A percentile compares a stretch with the other conserved stretches of the same genome.
phyloP scores from a whole-genome alignment of 2,888 invertebrate genomes.

The Pseudoips prasinana region DNA sequence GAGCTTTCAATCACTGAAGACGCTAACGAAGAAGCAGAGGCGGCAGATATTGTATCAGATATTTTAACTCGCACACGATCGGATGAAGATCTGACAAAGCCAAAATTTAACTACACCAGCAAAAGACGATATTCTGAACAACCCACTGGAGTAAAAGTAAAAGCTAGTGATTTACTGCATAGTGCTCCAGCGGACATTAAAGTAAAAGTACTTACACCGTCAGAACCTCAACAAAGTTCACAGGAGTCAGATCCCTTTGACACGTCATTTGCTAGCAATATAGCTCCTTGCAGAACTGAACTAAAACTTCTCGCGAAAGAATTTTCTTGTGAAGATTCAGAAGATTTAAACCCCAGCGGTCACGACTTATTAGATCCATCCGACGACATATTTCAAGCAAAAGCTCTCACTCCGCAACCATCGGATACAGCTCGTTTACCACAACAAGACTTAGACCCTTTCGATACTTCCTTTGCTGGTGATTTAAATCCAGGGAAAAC shows the following conservation, averaged over 20 bases:
- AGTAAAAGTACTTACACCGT: slow-evolving; percentile 86
- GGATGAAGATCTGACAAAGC: slow-evolving; percentile 83
- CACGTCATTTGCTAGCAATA: slow-evolving; percentile 90
- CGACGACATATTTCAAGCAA: slow-evolving; percentile 83
- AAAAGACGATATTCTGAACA: slow-evolving; percentile 80
- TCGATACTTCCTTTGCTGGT: slow-evolving; percentile 91
- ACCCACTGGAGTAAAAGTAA: slow-evolving; percentile 39
- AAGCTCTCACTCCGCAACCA: slow-evolving; percentile 87
- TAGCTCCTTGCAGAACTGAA: slow-evolving; percentile 90
- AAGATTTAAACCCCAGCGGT: slow-evolving; percentile 52
- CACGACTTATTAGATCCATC: slow-evolving; percentile 75
- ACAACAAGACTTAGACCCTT: slow-evolving; percentile 86
- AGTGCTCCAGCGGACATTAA: slow-evolving; percentile 50
- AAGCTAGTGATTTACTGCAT: slow-evolving; percentile 63
- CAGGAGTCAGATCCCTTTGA: slow-evolving; percentile 91
- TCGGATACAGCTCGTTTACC: slow-evolving; percentile 46
- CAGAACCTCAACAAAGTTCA: slow-evolving; percentile 51
- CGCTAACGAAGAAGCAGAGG: slow-evolving; percentile 79
- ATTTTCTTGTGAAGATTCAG: slow-evolving; percentile 80
- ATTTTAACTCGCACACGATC: slow-evolving; percentile 82
- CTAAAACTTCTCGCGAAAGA: slow-evolving; percentile 89
- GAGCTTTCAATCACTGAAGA: slow-evolving; percentile 82
- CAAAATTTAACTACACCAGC: slow-evolving; percentile 61
- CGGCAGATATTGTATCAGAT: slow-evolving; percentile 85
- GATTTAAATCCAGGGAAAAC: slow-evolving; percentile 89